A percentile compares a stretch with the other conserved stretches of the same genome.
Evolutionary conservation across 2,797 vertebrate genomes (phyloP).

Genomic region (Chiloscyllium punctatum): DNA sequence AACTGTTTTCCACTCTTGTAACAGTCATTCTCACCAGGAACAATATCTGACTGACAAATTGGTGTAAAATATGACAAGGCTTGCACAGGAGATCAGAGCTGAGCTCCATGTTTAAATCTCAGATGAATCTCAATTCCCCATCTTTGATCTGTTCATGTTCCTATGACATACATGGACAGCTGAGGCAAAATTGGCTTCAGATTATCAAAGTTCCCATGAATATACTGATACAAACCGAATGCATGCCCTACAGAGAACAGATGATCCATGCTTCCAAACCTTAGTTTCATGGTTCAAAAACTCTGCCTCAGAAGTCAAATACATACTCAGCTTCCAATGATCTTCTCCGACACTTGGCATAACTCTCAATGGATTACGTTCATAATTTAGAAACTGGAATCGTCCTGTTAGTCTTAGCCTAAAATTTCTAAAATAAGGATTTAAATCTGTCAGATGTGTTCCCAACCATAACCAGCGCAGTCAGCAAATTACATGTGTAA

Average conservation of each 20-base stretch:
- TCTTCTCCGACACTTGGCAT: not conserved
- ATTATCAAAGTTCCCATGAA: not conserved
- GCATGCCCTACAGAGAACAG: not conserved
- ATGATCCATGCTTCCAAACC: not conserved
- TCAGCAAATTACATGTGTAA: not conserved
- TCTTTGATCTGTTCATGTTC: not conserved
- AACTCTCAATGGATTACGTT: not conserved
- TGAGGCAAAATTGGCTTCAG: not conserved
- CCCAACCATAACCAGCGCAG: not conserved
- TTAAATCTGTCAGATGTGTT: not conserved
- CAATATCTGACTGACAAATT: constrained; percentile 11
- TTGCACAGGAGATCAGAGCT: not conserved
- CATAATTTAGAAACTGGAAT: not conserved
- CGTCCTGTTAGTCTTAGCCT: not conserved
- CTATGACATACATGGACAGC: not conserved
- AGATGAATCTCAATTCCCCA: not conserved
- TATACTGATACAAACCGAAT: not conserved
- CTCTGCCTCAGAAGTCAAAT: not conserved
- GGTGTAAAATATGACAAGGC: constrained; percentile 9
- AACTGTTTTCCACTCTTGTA: not conserved
- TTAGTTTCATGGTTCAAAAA: not conserved
- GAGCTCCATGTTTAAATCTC: not conserved
- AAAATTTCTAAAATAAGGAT: not conserved
- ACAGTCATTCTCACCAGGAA: not conserved
- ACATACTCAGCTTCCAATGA: not conserved